These are phyloP conservation scores for Cataglyphis albicans DNA, from an alignment of 2,888 invertebrate species.

Conservation along the genomic window DNA sequence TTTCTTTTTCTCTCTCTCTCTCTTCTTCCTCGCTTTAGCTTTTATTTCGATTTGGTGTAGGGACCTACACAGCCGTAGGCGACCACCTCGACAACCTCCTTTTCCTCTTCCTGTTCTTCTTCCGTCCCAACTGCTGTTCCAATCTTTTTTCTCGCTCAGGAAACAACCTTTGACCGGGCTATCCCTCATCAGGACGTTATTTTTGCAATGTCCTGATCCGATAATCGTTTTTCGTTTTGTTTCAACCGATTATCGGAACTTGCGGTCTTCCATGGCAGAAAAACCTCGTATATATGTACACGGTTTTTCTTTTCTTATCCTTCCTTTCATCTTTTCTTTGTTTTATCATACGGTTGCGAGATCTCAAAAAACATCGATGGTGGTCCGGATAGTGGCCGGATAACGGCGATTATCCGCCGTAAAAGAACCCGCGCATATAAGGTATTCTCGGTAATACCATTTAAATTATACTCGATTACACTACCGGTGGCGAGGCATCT, in stretches of 20 bases:
- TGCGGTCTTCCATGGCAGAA: conserved; percentile 24
- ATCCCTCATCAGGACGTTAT: conserved; percentile 53
- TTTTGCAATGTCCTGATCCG: conserved; percentile 41
- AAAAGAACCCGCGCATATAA: conserved; percentile 51
- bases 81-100: conserved; percentile 57
- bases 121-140: conserved; percentile 60
- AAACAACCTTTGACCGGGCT: conserved; percentile 59
- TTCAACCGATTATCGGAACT: conserved; percentile 32
- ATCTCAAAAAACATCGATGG: conserved; percentile 55
- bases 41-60: conserved; percentile 46
- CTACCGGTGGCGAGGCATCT: conserved; percentile 40
- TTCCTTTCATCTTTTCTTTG: background rate
- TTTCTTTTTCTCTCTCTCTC: conserved; percentile 61
- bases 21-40: conserved; percentile 52
- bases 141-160: conserved; percentile 49
- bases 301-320: background rate
- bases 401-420: conserved; percentile 58
- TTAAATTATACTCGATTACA: conserved; percentile 56
- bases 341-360: conserved; percentile 13
- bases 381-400: conserved; percentile 61
- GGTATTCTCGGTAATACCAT: conserved; percentile 54
- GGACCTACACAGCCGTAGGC: conserved; percentile 32
- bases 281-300: conserved; percentile 32
- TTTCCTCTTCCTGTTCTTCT: conserved; percentile 61
- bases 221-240: conserved; percentile 55